phyloP scores from a whole-genome alignment of 2,113 vertebrate genomes.

The Pungitius pungitius region DNA sequence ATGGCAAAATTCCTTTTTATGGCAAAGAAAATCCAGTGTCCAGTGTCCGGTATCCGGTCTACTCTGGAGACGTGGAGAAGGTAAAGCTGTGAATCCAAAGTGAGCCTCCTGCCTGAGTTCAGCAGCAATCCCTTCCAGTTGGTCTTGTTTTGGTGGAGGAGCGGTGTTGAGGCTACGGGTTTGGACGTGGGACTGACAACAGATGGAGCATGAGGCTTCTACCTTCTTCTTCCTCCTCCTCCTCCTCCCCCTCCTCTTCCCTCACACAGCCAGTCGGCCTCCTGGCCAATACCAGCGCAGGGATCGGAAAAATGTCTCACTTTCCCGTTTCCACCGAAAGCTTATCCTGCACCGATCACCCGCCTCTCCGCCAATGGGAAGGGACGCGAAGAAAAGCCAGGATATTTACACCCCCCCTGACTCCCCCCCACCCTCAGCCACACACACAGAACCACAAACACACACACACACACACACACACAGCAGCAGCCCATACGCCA shows the following conservation, averaged over 20 bases:
- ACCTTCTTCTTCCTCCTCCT: slow-evolving; percentile 24
- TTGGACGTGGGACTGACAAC: slow-evolving; percentile 55
- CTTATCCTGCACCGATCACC: slow-evolving; percentile 25
- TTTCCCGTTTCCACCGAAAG: slow-evolving; percentile 31
- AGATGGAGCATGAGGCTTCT: slow-evolving; percentile 61
- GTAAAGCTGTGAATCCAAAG: slow-evolving; percentile 43
- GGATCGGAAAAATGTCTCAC: slow-evolving; percentile 34
- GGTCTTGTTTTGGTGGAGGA: slow-evolving; percentile 32
- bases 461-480: background rate
- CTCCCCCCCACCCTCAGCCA: background rate
- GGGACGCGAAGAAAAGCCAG: slow-evolving; percentile 42
- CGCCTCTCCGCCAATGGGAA: slow-evolving; percentile 46
- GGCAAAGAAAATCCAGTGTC: background rate
- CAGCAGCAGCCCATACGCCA: slow-evolving; percentile 77
- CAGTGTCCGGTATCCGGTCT: too few relatives aligned
- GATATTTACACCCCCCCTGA: slow-evolving; percentile 47
- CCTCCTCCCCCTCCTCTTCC: slow-evolving; percentile 12
- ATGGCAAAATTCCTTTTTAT: slow-evolving; percentile 5
- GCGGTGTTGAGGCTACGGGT: slow-evolving; percentile 39
- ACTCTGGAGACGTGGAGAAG: slow-evolving; percentile 10
- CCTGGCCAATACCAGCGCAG: slow-evolving; percentile 49
- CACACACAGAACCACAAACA: slow-evolving; percentile 11
- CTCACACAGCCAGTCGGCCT: slow-evolving; percentile 8
- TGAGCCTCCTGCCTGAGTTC: slow-evolving; percentile 19
- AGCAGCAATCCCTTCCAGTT: slow-evolving; percentile 25